Base-by-base conservation (phyloP, 2,888 invertebrate genomes). In the Ormyrus pomaceus region DNA sequence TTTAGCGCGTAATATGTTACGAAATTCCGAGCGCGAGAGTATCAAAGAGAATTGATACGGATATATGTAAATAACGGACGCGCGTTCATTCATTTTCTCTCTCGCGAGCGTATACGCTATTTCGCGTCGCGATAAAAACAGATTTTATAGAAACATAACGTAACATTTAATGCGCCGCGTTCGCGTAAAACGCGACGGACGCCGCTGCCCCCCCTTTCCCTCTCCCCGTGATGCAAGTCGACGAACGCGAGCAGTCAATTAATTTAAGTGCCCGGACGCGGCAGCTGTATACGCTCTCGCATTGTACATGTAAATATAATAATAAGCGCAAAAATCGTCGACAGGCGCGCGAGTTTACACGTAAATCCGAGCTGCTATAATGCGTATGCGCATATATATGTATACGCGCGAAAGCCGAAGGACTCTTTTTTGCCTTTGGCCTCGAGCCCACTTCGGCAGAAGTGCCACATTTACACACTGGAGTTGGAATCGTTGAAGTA, bases 281-380 rank as follows among this genome's bases (percentile, higher is more conserved):
- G 48, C 45, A 65, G n/a, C 45, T 19, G 50, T 51, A 62, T 6
- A 50, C 3, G 19, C 19, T 19, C 64, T 61, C 58, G 56, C 77
- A 65, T 70, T 77, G 71, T 70, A 58, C 71, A 77, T 71, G 70
- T 55, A 71, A 77, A 77, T 34, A 34, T 77, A 71, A 77, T 56
- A 77, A 77, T 56, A 50, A 77, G 77, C 6, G 70, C 58, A 56
- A 71, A 71, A 71, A 71, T 34, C 34, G 34, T 34, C 34, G 34
- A 34, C 53, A 55, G 55, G 19, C 58, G 48, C 10, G 64, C 56
- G 56, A n/a, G 7, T 9, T 48, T 48, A 48, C 34, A 56, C 56
- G 53, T 9, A 66, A 53, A 66, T 4, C 53, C 53, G 66, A 55
- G 34, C 34, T 34, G 34, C 34, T 1, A 2, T 34, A 13, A 13